Conservation (phyloP, 1,140 invertebrate species). For the Drosophila erecta region DNA sequence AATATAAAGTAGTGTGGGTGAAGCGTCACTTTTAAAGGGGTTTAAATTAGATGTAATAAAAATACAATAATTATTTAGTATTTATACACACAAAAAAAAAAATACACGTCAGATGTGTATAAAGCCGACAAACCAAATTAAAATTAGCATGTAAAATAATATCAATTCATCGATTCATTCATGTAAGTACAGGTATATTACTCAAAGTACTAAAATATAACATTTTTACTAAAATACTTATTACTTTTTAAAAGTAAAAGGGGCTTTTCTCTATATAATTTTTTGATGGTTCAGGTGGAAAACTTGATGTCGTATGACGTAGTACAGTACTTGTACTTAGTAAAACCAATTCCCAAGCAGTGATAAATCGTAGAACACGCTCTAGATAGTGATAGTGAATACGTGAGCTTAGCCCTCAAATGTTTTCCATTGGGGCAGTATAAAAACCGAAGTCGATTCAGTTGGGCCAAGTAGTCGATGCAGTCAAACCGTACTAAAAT, state of each 20-base stretch:
- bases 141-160: background rate
- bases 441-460: conserved; percentile 15
- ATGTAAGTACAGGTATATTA: background rate
- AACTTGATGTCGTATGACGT: conserved; percentile 13
- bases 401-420: conserved; percentile 26
- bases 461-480: conserved; percentile 45
- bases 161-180: too few species aligned
- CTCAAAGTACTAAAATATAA: too few species aligned
- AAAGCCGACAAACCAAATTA: background rate
- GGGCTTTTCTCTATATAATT: too few species aligned
- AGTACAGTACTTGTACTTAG: background rate
- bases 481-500: conserved; percentile 30
- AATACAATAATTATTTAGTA: background rate
- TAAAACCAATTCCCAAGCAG: background rate
- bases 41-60: background rate
- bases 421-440: background rate
- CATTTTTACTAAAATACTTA: background rate
- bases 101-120: too few species aligned
- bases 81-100: too few species aligned
- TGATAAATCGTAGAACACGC: conserved; percentile 35
- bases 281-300: conserved; percentile 1
- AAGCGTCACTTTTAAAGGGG: background rate
- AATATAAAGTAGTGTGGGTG: conserved; percentile 2
- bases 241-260: too few species aligned
- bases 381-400: conserved; percentile 21